Percentiles rank a stretch among this genome's conserved stretches.
phyloP scores from a whole-genome alignment of 2,113 vertebrate species.

The Rana temporaria region DNA sequence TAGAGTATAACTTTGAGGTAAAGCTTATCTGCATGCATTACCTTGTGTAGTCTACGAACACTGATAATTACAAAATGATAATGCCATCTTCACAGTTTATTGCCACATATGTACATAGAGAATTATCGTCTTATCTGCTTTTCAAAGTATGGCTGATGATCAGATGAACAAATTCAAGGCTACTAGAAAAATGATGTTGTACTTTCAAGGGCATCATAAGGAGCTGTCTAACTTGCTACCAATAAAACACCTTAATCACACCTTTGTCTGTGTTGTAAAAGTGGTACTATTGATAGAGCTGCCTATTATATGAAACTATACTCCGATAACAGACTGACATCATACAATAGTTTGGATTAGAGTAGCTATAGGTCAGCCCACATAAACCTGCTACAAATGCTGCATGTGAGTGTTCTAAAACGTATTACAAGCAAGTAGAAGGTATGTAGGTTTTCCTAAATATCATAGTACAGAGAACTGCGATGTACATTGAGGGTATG shows the following conservation, averaged over 20 bases:
- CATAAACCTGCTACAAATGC: background rate
- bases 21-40: background rate
- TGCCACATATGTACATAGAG: background rate
- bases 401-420: background rate
- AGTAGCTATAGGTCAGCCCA: background rate
- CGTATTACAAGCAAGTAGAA: background rate
- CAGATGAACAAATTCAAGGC: conserved; percentile 27
- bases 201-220: conserved; percentile 33
- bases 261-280: conserved; percentile 7
- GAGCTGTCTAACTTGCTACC: conserved; percentile 6
- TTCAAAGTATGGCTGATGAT: conserved; percentile 11
- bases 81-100: conserved; percentile 1
- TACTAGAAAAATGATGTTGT: conserved; percentile 12
- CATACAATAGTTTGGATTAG: conserved; percentile 10
- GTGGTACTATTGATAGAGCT: background rate
- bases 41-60: background rate
- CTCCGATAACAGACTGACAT: conserved; percentile 27
- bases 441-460: no score
- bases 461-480: no score
- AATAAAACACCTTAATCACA: conserved; percentile 34
- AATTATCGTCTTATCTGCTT: conserved; percentile 27
- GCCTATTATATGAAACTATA: background rate
- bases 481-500: no score
- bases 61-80: background rate
- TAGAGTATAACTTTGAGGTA: background rate